Base-by-base conservation (phyloP, 2,888 invertebrate genomes). In the Therioaphis trifolii region DNA sequence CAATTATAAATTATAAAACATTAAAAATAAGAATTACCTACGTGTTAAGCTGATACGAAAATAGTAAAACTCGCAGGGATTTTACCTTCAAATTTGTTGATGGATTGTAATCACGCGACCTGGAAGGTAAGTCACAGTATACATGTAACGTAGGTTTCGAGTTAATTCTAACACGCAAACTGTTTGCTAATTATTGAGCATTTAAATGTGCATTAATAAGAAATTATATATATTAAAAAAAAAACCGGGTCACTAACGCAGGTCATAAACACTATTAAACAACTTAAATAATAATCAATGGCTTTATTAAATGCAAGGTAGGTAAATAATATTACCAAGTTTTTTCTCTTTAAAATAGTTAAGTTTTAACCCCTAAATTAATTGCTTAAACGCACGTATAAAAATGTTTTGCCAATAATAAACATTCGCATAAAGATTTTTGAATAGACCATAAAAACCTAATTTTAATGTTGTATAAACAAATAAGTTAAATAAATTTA, bases 181-280 rank as follows among this genome's bases (percentile, higher is more conserved):
- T 18, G 69, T 80, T 80, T 46, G 61, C 80, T 80, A 80, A 80
- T 80, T 80, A 80, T 80, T 61, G 80, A 72, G 46, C 80, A 29
- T 80, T 80, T 80, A 80, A 80, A 80, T 72, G 80, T 49, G 46
- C 72, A 49, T 72, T 80, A 80, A 80, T 72, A 80, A 61, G 29
- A 72, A 61, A 80, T 52, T 55, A 29, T 12, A 21, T 24, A 58
- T 24, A 58, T 11, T 3, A 7, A 24, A 58, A 27, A n/a, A 69
- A 55, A 46, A 71, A 71, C n/a, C 58, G 72, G 80, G 80, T 80
- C 80, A 80, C 80, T 72, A 58, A 71, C 72, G 43, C 27, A 14
- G 76, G 63, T 77, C 63, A 66, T 77, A 58, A 80, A 80, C 79
- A 55, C 58, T 71, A 66, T 49, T 49, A 80, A 71, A 80, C 80